Base-by-base conservation (phyloP, 2,797 vertebrate species). In the Brachymystax lenok region DNA sequence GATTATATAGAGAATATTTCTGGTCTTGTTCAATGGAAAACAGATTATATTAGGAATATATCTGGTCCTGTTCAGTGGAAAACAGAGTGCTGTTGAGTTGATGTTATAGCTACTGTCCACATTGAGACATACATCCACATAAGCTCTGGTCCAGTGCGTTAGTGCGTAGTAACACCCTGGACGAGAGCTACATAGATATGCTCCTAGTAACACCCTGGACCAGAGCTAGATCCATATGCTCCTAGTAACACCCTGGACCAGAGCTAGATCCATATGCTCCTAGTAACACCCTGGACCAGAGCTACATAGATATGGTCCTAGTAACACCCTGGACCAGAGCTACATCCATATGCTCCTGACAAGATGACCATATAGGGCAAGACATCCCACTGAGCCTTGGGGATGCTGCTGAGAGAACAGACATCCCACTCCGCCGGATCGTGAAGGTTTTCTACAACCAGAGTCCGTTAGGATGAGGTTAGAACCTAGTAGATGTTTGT, bases 331-430 rank as follows among this genome's bases (percentile, higher is more conserved):
- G 21, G 59, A 27, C 21, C n/a, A 63, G n/a, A 63, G 59, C n/a
- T 63, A 24, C 1, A 63, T 24, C 59, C 59, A 63, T 63, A 63
- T 63, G 59, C 21, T 63, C 59, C 59, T 73, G 27, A 66, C n/a
- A 3, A 73, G 24, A 67, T 68, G 63, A 17, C 56, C 35, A 67
- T 30, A 59, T 66, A 77, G 19, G 70, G 21, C 3, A 21, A 63
- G 59, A 35, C 85, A 87, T 81, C 87, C 90, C 87, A 91, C 89
- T 88, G 90, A 84, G 88, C 79, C 83, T 88, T 88, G 92, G 91
- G 91, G 94, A 94, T 94, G 91, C 85, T 92, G 96, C 96, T 95
- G 40, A 46, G 12, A 12, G 40, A 12, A 46, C 40, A 46, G 40
- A 46, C 10, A 12, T 46, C 40, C 40, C 40, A 12, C 10, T 46